Evolutionary conservation across 2,888 invertebrate genomes (phyloP).

Genomic region (Parnassius apollo): DNA sequence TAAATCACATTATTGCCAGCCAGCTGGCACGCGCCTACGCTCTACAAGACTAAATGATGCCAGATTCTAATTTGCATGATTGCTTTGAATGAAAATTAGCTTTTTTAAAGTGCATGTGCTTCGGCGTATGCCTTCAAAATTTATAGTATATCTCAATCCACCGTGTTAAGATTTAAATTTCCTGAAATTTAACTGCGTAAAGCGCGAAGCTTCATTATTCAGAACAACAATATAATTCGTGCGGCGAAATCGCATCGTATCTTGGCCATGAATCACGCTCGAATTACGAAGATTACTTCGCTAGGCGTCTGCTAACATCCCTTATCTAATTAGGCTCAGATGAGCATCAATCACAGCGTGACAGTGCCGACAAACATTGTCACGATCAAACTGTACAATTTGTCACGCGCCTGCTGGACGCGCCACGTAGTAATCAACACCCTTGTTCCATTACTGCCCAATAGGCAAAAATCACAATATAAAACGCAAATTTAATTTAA

Average conservation of each 20-base stretch:
- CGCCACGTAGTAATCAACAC: conserved; percentile 17
- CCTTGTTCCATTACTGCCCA: conserved; percentile 7
- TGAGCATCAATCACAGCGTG: conserved; percentile 52
- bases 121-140: background rate
- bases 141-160: background rate
- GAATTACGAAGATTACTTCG: conserved; percentile 32
- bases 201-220: conserved; percentile 9
- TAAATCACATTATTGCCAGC: too few species aligned
- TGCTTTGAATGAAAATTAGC: conserved; percentile 21
- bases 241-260: conserved; percentile 19
- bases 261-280: conserved; percentile 31
- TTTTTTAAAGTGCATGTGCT: conserved; percentile 18
- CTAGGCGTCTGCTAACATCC: conserved; percentile 34
- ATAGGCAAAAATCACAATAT: background rate
- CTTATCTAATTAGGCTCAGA: conserved; percentile 57
- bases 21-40: too few species aligned
- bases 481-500: background rate
- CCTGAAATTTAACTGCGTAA: background rate
- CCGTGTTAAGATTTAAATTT: conserved; percentile 3
- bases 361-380: conserved; percentile 41
- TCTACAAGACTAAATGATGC: conserved; percentile 17
- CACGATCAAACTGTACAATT: conserved; percentile 44
- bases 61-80: conserved; percentile 17
- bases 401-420: conserved; percentile 38
- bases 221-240: conserved; percentile 15